These are phyloP conservation scores for Drosophila insularis DNA, from an alignment of 1,140 invertebrate species.

Conservation along the genomic window DNA sequence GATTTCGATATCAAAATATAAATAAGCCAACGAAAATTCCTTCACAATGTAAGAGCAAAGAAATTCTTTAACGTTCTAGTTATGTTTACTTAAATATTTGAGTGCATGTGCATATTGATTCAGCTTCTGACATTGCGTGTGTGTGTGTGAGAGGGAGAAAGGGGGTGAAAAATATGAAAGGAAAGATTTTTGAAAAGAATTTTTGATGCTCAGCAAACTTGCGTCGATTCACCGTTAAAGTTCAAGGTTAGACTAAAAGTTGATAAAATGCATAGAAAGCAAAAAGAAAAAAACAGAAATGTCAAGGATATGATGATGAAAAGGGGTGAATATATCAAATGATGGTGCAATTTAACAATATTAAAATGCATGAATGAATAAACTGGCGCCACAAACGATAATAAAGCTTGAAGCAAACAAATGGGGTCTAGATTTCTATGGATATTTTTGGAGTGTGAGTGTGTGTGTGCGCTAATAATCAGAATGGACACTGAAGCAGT, in stretches of 20 bases:
- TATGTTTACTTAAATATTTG: conserved; percentile 17
- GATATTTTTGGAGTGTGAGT: conserved; percentile 6
- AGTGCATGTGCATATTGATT: conserved; percentile 28
- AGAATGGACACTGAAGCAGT: conserved; percentile 64
- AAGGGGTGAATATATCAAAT: too few relatives aligned
- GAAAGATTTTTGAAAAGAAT: conserved; percentile 36
- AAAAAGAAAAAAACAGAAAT: not conserved
- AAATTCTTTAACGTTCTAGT: conserved; percentile 2
- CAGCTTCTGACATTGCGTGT: conserved; percentile 43
- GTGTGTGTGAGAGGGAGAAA: not conserved
- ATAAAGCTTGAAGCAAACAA: not conserved
- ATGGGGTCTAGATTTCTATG: too few relatives aligned
- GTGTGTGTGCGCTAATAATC: conserved; percentile 64
- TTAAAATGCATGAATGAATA: conserved; percentile 40
- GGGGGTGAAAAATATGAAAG: conserved; percentile 10
- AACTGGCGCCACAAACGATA: conserved; percentile 28
- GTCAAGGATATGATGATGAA: conserved; percentile 5
- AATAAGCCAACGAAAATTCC: not conserved
- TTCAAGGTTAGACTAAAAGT: conserved; percentile 34
- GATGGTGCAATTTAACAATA: not conserved
- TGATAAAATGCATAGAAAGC: not conserved
- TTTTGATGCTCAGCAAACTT: conserved; percentile 34
- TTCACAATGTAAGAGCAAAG: not conserved
- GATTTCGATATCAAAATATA: not conserved
- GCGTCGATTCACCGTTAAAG: conserved; percentile 21